Evolutionary conservation across 2,113 vertebrate genomes (phyloP), one percentile per base, ranked within the genome.

Genomic region (Turnix velox): DNA sequence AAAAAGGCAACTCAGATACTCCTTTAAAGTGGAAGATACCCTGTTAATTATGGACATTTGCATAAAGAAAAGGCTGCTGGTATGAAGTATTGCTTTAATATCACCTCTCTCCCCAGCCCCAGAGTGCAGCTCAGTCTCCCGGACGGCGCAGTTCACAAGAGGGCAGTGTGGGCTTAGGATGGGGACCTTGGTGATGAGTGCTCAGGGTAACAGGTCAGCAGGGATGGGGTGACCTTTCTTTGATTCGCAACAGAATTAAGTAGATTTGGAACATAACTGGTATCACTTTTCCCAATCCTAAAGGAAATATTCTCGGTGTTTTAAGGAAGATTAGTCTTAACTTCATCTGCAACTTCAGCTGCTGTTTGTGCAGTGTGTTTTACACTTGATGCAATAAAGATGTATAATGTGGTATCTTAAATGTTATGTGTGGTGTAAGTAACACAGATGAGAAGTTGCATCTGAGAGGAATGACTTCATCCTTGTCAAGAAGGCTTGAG

Each of bases 101-200:
- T 20, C 13, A 3, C 14, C 12, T 12, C 20, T 55, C 4, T 78
- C 25, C 28, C 6, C 27, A 69, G 1, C 10, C 27, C 16, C 12
- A 4, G 24, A 89, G 30, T 45, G 46, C 30, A 43, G 4, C 57
- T 62, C 40, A 14, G 27, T 75, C 85, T 85, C 8, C 33, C 49
- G 90, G 84, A 66, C 83, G 13, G 18, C 48, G 31, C 20, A 17
- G 95, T 93, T 97, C 98, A 96, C 97, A 96, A 98, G 98, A 97
- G 97, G 98, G 98, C 97, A 98, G 96, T 97, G 45, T 98, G 97
- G 92, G 92, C 97, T 97, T 90, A 23, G 76, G 6, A 59, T 96
- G 91, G 9, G 84, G 71, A 54, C 67, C 27, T 46, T 43, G 25
- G 14, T 23, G 88, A 7, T 81, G 71, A 73, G 11, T 67, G 23